These are phyloP conservation scores for Tylochromis polylepis DNA, from an alignment of 2,113 vertebrate species.

Conservation along the genomic window DNA sequence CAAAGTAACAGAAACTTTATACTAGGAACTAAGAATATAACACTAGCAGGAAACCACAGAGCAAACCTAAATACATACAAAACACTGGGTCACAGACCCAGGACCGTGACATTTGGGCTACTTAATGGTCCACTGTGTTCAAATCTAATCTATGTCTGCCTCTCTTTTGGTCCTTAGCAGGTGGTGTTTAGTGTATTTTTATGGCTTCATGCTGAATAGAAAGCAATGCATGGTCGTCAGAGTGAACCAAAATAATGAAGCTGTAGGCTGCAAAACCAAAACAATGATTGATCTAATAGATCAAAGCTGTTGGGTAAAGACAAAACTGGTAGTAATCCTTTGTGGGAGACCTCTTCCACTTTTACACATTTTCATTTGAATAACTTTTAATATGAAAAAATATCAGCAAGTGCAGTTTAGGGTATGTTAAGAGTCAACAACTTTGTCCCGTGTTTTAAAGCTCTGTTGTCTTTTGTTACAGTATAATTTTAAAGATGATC, in stretches of 20 bases:
- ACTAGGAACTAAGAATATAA: too few species aligned
- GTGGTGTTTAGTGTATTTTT: neutral
- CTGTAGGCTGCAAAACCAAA: neutral
- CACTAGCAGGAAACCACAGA: too few species aligned
- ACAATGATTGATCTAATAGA: neutral
- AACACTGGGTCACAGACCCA: too few species aligned
- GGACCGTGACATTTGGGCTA: too few species aligned
- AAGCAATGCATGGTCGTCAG: neutral
- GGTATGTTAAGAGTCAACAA: neutral
- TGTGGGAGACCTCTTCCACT: neutral
- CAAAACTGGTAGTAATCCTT: neutral
- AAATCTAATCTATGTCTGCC: neutral
- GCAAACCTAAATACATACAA: too few species aligned
- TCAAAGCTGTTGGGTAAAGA: neutral
- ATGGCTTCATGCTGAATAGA: neutral
- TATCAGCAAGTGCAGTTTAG: neutral
- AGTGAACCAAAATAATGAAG: neutral
- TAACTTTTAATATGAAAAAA: neutral
- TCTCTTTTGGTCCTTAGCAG: neutral
- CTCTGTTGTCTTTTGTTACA: neutral
- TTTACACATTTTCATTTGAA: neutral
- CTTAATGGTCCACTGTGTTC: neutral
- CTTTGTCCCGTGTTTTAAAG: neutral
- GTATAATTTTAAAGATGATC: neutral
- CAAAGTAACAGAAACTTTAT: too few species aligned